Evolutionary conservation across 2,113 vertebrate species (phyloP), one percentile per base, ranked within the genome.

Genomic region (Pagrus major): DNA sequence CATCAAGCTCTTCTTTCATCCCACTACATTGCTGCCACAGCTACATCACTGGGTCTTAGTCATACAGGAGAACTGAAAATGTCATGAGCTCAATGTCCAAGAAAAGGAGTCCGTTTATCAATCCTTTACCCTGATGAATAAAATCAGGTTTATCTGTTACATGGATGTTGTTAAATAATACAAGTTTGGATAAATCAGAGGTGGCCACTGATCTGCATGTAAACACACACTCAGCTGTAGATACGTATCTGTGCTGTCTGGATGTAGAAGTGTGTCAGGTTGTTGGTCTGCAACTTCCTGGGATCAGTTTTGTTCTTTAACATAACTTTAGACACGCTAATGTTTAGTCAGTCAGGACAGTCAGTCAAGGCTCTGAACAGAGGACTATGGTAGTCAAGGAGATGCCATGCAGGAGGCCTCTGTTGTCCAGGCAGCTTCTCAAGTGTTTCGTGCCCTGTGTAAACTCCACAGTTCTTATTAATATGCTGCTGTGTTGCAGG

Each of bases 371-470:
- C 42, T 59, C 39, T 65, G 27, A 46, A 14, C 44, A 70, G 18
- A 71, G 18, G 16, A 47, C 46, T 46, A 0, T 70, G 58, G 81
- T 78, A 41, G 70, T 71, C 75, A 85, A 35, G 86, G 78, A 71
- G 78, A 81, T 54, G 65, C 59, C 52, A 66, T 76, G 70, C 55
- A 76, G 60, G 75, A 56, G 66, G 74, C 47, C 66, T 71, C 44
- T 47, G 67, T 69, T 44, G 52, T 83, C 65, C 69, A 33, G 51
- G 44, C 64, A 64, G 70, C 51, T 44, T 65, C 14, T 44, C 25
- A 27, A 70, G n/a, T 4, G 25, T 3, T 59, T 60, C 63, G 20
- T 58, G 44, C 25, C 61, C 44, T 54, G 65, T 77, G 59, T 14
- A 63, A 59, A 64, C 51, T 25, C 31, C 37, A 27, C 25, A 33